phyloP scores from a whole-genome alignment of 2,888 invertebrate species.

The Plusia festucae region DNA sequence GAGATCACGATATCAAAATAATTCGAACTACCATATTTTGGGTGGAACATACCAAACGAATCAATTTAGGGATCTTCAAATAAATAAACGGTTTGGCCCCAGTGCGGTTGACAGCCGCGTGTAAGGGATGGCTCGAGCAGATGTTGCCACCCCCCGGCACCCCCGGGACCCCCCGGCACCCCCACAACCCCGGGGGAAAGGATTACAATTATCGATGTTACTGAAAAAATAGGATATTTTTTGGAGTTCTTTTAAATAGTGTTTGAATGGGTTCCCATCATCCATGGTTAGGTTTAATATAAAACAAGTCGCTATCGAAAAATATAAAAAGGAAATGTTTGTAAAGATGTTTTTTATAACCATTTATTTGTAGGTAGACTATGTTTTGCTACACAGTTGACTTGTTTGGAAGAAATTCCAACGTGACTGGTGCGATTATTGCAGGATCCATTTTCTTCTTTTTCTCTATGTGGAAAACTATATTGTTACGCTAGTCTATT shows the following conservation, averaged over 20 bases:
- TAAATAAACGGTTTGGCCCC: conserved; percentile 73
- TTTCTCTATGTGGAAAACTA: no score
- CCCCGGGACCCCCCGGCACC: conserved; percentile 32
- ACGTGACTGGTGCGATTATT: no score
- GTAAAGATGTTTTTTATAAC: no score
- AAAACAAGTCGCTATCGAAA: no score
- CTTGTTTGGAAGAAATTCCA: no score
- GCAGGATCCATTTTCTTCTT: no score
- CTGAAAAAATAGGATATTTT: conserved; percentile 46
- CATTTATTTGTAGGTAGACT: no score
- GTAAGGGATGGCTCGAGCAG: conserved; percentile 81
- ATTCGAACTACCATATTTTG: conserved; percentile 36
- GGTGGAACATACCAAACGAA: conserved; percentile 76
- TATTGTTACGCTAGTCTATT: no score
- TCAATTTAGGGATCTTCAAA: conserved; percentile 80
- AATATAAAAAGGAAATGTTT: no score
- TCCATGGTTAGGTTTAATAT: conserved; percentile 26
- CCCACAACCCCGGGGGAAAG: conserved; percentile 55
- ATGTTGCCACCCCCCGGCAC: conserved; percentile 66
- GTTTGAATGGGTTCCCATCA: conserved; percentile 44
- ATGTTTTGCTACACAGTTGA: no score
- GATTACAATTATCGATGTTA: conserved; percentile 72
- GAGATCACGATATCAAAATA: conserved; percentile 5
- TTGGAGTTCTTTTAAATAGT: conserved; percentile 50
- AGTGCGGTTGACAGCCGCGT: conserved; percentile 83